phyloP scores from a whole-genome alignment of 2,113 vertebrate species.

The Mugil cephalus region DNA sequence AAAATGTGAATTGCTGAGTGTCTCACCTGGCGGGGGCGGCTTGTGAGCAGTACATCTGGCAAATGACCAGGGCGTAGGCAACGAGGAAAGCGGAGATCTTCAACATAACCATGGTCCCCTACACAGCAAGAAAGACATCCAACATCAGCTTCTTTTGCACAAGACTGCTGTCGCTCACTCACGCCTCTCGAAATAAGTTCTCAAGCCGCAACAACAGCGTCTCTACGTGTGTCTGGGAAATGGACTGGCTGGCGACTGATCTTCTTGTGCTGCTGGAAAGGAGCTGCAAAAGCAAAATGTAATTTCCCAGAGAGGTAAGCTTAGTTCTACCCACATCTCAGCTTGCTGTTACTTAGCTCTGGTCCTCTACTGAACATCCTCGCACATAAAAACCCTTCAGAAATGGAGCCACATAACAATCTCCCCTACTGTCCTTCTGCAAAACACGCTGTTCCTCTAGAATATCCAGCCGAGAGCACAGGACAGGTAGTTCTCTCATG shows the following conservation, averaged over 20 bases:
- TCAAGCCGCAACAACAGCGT: not conserved
- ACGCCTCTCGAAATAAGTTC: not conserved
- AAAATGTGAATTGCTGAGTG: not conserved
- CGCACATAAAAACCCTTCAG: conserved; percentile 9
- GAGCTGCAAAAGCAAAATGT: conserved; percentile 21
- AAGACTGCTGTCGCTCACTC: conserved; percentile 4
- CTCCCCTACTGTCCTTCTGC: conserved; percentile 6
- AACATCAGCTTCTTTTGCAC: conserved; percentile 30
- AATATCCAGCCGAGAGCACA: conserved; percentile 39
- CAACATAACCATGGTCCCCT: conserved; percentile 91
- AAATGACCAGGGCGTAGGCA: conserved; percentile 92
- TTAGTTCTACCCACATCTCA: conserved; percentile 22
- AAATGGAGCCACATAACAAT: conserved; percentile 10
- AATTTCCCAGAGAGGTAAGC: conserved; percentile 33
- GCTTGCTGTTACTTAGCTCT: not conserved
- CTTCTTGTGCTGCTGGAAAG: not conserved
- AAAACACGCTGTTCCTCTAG: conserved; percentile 36
- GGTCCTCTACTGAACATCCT: conserved; percentile 40
- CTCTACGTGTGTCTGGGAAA: not conserved
- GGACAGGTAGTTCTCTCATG: conserved; percentile 63
- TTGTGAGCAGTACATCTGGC: conserved; percentile 92
- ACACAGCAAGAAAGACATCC: conserved; percentile 54
- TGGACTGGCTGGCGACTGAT: not conserved
- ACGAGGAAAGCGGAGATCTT: conserved; percentile 93
- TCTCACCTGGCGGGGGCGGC: conserved; percentile 93